Evolutionary conservation across 2,888 invertebrate species (phyloP).

Genomic region (Zygaena filipendulae): DNA sequence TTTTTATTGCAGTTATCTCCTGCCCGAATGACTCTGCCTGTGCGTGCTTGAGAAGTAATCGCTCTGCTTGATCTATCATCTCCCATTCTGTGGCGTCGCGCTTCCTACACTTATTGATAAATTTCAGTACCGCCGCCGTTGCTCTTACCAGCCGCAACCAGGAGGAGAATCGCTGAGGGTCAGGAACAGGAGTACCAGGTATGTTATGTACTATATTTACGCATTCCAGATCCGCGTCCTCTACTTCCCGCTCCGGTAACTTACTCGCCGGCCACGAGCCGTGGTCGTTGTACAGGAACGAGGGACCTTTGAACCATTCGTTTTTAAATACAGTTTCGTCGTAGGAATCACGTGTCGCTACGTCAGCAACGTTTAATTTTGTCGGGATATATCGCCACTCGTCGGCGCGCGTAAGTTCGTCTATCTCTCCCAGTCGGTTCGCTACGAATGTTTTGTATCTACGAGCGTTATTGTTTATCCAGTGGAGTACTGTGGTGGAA

Average conservation of each 20-base stretch:
- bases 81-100: neutral
- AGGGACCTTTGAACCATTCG: too few relatives aligned
- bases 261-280: too few relatives aligned
- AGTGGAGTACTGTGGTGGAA: too few relatives aligned
- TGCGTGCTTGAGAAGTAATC: constrained; percentile 3
- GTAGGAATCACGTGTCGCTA: too few relatives aligned
- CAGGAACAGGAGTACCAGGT: constrained; percentile 6
- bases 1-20: constrained; percentile 4
- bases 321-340: too few relatives aligned
- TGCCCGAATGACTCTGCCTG: constrained; percentile 6
- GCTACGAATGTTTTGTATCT: constrained; percentile 17
- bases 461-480: constrained; percentile 15
- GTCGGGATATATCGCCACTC: constrained; percentile 24
- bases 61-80: constrained; percentile 3
- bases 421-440: constrained; percentile 19
- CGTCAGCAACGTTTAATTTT: constrained; percentile 16
- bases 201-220: too few relatives aligned
- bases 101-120: constrained; percentile 1
- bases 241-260: too few relatives aligned
- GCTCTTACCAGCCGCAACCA: constrained; percentile 8
- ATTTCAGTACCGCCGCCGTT: constrained; percentile 5
- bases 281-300: too few relatives aligned
- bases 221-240: too few relatives aligned
- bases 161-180: constrained; percentile 9
- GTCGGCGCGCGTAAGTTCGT: constrained; percentile 11